These are phyloP conservation scores for Nyctibius grandis DNA, from an alignment of 2,797 vertebrate species.

Conservation along the genomic window DNA sequence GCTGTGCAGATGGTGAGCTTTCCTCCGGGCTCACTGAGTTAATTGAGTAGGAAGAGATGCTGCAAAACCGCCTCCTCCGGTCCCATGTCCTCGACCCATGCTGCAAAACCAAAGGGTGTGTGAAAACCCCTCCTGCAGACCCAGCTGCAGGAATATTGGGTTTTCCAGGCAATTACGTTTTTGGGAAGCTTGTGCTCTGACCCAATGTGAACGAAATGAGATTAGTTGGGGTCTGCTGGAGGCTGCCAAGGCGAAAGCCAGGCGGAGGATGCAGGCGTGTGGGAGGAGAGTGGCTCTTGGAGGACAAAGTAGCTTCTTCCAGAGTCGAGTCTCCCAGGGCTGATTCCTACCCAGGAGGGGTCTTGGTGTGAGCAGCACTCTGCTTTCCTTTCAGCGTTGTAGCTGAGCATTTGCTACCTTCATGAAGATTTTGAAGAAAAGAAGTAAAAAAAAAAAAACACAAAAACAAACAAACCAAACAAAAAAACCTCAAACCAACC, in stretches of 20 bases:
- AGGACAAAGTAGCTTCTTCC: not conserved
- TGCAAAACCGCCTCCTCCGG: not conserved
- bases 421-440: not conserved
- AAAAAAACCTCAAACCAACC: too few relatives aligned
- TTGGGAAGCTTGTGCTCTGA: conserved; percentile 47
- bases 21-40: not conserved
- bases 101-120: conserved; percentile 29
- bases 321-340: not conserved
- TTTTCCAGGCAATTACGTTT: not conserved
- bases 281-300: not conserved
- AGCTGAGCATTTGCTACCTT: not conserved
- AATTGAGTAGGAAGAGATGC: conserved; percentile 23
- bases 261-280: not conserved
- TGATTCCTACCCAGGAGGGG: not conserved
- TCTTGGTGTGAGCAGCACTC: not conserved
- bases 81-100: not conserved
- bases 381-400: not conserved
- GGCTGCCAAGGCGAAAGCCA: not conserved
- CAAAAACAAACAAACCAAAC: accelerated
- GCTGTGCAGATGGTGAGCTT: conserved; percentile 60
- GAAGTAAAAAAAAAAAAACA: not conserved
- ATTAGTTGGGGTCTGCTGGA: not conserved
- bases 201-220: not conserved
- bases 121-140: conserved; percentile 63
- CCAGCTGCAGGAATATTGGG: conserved; percentile 10